phyloP scores from a whole-genome alignment of 2,797 vertebrate species.

The Pampus argenteus region DNA sequence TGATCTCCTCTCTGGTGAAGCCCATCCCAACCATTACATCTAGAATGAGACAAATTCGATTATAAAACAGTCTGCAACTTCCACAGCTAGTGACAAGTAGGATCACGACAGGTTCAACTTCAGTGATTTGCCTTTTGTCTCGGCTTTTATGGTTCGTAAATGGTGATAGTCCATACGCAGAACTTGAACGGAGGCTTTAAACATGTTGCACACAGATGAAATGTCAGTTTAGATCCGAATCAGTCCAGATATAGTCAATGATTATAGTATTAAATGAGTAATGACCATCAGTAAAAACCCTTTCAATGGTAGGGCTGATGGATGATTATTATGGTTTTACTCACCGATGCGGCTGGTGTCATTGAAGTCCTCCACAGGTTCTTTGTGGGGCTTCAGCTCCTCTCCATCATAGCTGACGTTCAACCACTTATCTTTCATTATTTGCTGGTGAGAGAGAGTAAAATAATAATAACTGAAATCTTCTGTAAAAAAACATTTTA shows the following conservation, averaged over 20 bases:
- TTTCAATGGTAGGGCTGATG: background rate
- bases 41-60: conserved; percentile 47
- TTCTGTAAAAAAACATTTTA: background rate
- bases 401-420: conserved; percentile 90
- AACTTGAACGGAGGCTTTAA: background rate
- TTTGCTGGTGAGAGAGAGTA: conserved; percentile 86
- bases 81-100: background rate
- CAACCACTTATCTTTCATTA: conserved; percentile 98
- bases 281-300: background rate
- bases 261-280: background rate
- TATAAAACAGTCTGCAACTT: background rate
- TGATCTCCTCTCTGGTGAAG: conserved; percentile 91
- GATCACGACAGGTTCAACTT: background rate
- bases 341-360: conserved; percentile 90
- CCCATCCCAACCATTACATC: conserved; percentile 98
- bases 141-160: background rate
- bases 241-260: background rate
- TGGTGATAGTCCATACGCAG: too few relatives aligned
- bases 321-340: conserved; percentile 15
- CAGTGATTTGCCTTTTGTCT: accelerated
- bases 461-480: background rate
- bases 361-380: conserved; percentile 89
- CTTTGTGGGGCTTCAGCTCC: conserved; percentile 90
- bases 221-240: background rate
- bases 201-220: background rate